phyloP scores from a whole-genome alignment of 2,888 invertebrate genomes.

The Stenurella melanura region DNA sequence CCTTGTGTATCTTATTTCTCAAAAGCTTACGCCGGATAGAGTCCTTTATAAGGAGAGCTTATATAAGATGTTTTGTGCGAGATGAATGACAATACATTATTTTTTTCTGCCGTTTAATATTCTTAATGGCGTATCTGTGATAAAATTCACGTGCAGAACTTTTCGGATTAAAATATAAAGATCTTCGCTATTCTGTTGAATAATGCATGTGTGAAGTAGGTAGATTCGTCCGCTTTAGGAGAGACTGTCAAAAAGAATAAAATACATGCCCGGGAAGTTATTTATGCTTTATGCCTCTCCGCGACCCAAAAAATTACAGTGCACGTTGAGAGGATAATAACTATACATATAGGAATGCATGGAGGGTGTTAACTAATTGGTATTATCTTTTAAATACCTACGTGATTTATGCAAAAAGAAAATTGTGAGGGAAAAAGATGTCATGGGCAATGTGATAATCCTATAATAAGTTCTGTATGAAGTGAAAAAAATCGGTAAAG shows the following conservation, averaged over 20 bases:
- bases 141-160: slow-evolving; percentile 39
- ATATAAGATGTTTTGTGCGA: slow-evolving; percentile 36
- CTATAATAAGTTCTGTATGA: too few relatives aligned
- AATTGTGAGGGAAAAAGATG: too few relatives aligned
- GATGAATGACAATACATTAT: slow-evolving; percentile 39
- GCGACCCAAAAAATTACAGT: neutral
- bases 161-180: slow-evolving; percentile 39
- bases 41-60: slow-evolving; percentile 35
- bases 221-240: slow-evolving; percentile 20
- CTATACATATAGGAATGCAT: neutral
- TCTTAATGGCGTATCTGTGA: slow-evolving; percentile 37
- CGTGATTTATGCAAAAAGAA: too few relatives aligned
- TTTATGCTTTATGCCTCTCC: slow-evolving; percentile 17
- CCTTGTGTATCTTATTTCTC: slow-evolving; percentile 42
- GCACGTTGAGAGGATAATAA: neutral
- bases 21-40: slow-evolving; percentile 38
- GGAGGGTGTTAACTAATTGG: neutral
- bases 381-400: too few relatives aligned
- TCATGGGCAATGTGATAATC: too few relatives aligned
- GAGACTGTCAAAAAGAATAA: slow-evolving; percentile 32
- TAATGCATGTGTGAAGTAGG: slow-evolving; percentile 36
- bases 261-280: slow-evolving; percentile 23
- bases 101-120: slow-evolving; percentile 41
- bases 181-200: slow-evolving; percentile 30
- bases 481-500: too few relatives aligned